These are phyloP conservation scores for Lepus oiostolus DNA, from an alignment of 2,797 vertebrate species.

Conservation along the genomic window DNA sequence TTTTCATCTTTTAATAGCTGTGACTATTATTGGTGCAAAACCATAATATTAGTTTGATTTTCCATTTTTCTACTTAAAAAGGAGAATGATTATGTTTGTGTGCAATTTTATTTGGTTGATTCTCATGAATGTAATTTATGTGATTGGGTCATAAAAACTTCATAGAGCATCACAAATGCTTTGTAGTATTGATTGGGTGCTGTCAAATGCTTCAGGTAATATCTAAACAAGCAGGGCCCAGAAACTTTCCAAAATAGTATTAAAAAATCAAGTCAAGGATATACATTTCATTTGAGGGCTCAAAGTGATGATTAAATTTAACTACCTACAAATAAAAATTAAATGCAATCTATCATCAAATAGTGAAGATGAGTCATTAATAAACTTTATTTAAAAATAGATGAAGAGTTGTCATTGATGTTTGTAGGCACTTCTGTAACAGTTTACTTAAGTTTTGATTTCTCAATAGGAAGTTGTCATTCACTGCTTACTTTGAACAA, in stretches of 20 bases:
- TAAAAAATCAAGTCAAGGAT: background rate
- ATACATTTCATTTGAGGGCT: conserved; percentile 26
- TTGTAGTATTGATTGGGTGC: background rate
- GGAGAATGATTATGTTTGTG: conserved; percentile 34
- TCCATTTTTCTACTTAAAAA: background rate
- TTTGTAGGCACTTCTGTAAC: conserved; percentile 8
- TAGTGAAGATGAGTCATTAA: conserved; percentile 41
- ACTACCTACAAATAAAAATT: conserved; percentile 14
- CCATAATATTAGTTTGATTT: conserved; percentile 24
- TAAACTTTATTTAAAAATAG: conserved; percentile 64
- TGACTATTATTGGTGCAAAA: background rate
- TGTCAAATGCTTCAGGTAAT: background rate
- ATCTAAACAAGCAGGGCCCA: background rate
- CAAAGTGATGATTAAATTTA: conserved; percentile 32
- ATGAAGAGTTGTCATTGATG: conserved; percentile 41
- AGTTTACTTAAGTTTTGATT: conserved; percentile 64
- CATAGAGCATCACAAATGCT: background rate
- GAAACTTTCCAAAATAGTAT: conserved; percentile 33
- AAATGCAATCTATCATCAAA: conserved; percentile 34
- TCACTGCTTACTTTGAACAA: conserved; percentile 69
- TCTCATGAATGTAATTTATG: background rate
- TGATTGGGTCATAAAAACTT: conserved; percentile 25
- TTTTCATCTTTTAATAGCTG: background rate
- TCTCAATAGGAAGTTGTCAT: conserved; percentile 74
- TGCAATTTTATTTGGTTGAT: background rate